Base-by-base conservation (phyloP, 2,797 vertebrate genomes). In the Silurus aristotelis region DNA sequence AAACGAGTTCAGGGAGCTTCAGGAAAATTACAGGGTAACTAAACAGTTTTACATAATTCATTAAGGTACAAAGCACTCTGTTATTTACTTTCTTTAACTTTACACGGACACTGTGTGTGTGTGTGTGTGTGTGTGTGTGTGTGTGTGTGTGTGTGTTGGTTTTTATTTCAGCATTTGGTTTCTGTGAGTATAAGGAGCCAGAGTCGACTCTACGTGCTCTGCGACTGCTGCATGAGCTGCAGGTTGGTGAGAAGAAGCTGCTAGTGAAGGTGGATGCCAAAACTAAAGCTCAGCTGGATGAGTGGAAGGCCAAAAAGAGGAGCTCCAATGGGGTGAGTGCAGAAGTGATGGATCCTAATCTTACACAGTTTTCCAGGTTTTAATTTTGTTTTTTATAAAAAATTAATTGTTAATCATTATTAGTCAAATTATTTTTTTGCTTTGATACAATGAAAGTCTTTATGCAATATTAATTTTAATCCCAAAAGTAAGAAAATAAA, bases 1-100 rank as follows among this genome's bases (percentile, higher is more conserved):
- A 99, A 99, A 91, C 96, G 98, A 94, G 98, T 99, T 56, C 98
- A 99, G 92, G 98, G 98, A 84, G 98, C 98, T 88, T 99, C 98
- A 92, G 98, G 98, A 91, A 99, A 99, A 93, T 97, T 99, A 92
- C 98, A 99, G 96, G 98, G 98, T 99, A 95, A 91, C 8, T 76
- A 85, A 87, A 70, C 78, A 73, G 10, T 58, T 31, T 27, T 46
- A 20, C 27, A 31, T 27, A 10, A 31, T 17, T 15, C 25, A 71
- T 55, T 38, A 78, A 7, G 9, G 27, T 10, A 17, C 14, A 5
- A 22, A 4, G 46, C 71, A 22, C 48, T 64, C 2, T 25, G 1
- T 14, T 17, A 5, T 80, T 48, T 52, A 48, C 22, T 25, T 48
- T 13, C 20, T 46, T 1, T n/a, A 64, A 15, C 25, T 46, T 64